Evolutionary conservation across 2,113 vertebrate genomes (phyloP), one percentile per base, ranked within the genome.

Genomic region (Carollia perspicillata): DNA sequence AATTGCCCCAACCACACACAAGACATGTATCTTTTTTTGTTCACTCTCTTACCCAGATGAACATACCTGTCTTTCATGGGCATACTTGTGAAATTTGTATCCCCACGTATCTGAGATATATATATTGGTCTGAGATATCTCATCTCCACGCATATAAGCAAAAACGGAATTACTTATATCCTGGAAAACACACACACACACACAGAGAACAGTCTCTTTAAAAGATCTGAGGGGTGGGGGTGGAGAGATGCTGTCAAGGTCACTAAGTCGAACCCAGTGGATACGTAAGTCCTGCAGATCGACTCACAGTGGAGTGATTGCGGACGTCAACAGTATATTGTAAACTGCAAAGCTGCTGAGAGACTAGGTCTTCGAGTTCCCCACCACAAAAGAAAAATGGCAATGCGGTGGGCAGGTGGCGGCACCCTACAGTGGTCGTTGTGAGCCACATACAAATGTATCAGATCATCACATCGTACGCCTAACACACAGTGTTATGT

Each of bases 61-160:
- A 92, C 94, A 14, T 92, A 97, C 96, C 96, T 60, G 28, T 44
- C 5, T 6, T 12, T 16, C 1, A 13, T n/a, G 14, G 6, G 0
- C 0, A 22, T 58, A 91, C n/a, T 47, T 42, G 16, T 53, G 2
- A 84, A 96, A 97, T 5, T 0, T 26, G n/a, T 35, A 33, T 71
- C 96, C 97, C 16, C 4, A 35, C 5, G 1, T 26, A 1, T 20
- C 0, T 14, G 97, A 97, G 37, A 47, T 28, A 47, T 97, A 97
- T 0, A 97, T 49, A 1, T 4, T 33, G 37, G 94, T 18, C 8
- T 80, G n/a, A 30, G 84, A 16, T 8, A 84, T 4, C 35, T 2
- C 3, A 0, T 85, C 88, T 92, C 96, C 96, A 0, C 0, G 8
- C 35, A 69, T 7, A 63, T 97, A 97, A 5, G 87, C 96, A 51